Conservation (phyloP, 2,113 vertebrate species). For the Ictalurus furcatus region DNA sequence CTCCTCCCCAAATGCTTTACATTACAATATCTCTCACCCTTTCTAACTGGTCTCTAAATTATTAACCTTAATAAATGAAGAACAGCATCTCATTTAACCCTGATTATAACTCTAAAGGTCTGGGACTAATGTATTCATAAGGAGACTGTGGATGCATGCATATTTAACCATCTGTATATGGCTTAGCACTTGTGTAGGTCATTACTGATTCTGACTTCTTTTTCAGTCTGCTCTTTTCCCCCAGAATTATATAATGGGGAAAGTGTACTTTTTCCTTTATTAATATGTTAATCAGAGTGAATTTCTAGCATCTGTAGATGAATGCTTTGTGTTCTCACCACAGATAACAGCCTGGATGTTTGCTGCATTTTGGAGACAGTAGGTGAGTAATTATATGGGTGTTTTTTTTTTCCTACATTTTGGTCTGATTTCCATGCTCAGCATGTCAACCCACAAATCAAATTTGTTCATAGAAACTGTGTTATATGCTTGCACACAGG, state of each 20-base stretch:
- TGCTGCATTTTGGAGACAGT: neutral
- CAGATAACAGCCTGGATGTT: neutral
- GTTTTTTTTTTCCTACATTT: slow-evolving; percentile 25
- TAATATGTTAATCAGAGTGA: neutral
- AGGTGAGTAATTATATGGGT: neutral
- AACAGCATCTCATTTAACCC: slow-evolving; percentile 42
- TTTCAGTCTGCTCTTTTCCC: neutral
- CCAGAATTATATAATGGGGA: neutral
- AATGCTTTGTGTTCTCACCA: neutral
- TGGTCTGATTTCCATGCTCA: slow-evolving; percentile 45
- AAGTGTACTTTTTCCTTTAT: neutral
- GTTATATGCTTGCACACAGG: slow-evolving; percentile 60
- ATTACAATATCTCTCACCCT: slow-evolving; percentile 53
- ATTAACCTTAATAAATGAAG: slow-evolving; percentile 64
- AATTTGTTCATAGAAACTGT: slow-evolving; percentile 63
- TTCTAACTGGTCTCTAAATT: slow-evolving; percentile 64
- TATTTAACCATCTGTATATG: neutral
- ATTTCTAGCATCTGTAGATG: neutral
- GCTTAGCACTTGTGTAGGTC: neutral
- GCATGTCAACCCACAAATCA: slow-evolving; percentile 50
- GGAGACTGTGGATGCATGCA: neutral
- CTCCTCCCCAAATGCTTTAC: slow-evolving; percentile 23
- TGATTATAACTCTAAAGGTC: slow-evolving; percentile 49
- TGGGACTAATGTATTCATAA: slow-evolving; percentile 11
- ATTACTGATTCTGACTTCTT: neutral